phyloP scores from a whole-genome alignment of 2,797 vertebrate species.

The Neosilurus mollespiculum region DNA sequence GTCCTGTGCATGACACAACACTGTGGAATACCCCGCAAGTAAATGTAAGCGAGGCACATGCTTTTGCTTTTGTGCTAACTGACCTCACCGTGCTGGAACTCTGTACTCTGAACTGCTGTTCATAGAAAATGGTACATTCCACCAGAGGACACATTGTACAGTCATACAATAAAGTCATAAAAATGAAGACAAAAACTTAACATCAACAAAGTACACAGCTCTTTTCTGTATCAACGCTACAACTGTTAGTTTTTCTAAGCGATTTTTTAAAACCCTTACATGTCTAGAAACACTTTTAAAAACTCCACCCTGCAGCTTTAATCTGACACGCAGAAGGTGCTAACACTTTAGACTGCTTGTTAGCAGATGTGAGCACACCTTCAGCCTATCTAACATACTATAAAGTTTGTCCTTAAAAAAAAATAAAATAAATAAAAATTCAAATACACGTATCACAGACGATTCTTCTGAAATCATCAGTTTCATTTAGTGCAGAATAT shows the following conservation, averaged over 20 bases:
- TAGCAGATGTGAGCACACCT: not conserved
- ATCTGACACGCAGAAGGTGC: not conserved
- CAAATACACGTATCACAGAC: not conserved
- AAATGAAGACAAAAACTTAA: not conserved
- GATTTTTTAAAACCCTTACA: not conserved
- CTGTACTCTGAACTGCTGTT: not conserved
- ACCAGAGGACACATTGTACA: not conserved
- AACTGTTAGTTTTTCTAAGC: not conserved
- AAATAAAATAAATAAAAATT: not conserved
- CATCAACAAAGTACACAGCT: not conserved
- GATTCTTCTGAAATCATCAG: not conserved
- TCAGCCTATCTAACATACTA: not conserved
- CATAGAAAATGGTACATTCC: not conserved
- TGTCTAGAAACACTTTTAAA: not conserved
- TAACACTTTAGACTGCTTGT: not conserved
- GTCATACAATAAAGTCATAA: not conserved
- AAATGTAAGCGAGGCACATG: too few species aligned
- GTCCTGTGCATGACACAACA: too few species aligned
- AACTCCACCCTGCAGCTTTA: not conserved
- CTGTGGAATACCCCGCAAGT: too few species aligned
- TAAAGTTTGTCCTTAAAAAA: not conserved
- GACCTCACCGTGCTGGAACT: not conserved
- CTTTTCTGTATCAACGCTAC: not conserved
- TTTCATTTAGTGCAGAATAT: not conserved
- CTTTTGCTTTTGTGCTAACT: not conserved